Conservation (phyloP, 2,888 invertebrate species). For the Brachypalpus laphriformis region DNA sequence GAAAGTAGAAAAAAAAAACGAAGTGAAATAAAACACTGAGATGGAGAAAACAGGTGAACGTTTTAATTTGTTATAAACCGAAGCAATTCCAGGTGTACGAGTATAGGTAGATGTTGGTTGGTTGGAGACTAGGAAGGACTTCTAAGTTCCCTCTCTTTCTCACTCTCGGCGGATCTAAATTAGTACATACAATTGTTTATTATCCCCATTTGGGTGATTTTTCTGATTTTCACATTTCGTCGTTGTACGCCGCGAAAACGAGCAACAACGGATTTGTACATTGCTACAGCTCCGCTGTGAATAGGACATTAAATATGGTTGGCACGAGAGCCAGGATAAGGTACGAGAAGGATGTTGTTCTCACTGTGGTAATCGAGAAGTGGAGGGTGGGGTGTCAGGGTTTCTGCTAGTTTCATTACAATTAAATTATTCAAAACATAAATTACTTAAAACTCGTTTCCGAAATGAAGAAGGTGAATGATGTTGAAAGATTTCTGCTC, state of each 20-base stretch:
- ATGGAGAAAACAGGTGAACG: conserved; percentile 40
- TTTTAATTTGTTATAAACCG: conserved; percentile 56
- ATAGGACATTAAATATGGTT: conserved; percentile 29
- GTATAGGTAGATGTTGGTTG: too few species aligned
- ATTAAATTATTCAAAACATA: conserved; percentile 67
- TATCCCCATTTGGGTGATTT: conserved; percentile 70
- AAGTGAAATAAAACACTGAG: conserved; percentile 6
- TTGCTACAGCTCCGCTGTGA: conserved; percentile 32
- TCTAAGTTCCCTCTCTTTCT: neutral
- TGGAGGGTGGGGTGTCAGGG: neutral
- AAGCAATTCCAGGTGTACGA: conserved; percentile 34
- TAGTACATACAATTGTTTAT: conserved; percentile 67
- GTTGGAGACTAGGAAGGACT: neutral
- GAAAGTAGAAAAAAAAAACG: neutral
- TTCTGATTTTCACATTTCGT: conserved; percentile 66
- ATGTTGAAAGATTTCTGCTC: conserved; percentile 25
- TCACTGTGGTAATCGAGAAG: neutral
- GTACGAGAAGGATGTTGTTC: conserved; percentile 7
- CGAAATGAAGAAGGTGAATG: conserved; percentile 52
- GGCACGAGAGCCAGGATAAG: neutral
- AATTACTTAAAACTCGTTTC: conserved; percentile 63
- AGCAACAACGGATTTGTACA: conserved; percentile 28
- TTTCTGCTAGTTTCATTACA: conserved; percentile 34
- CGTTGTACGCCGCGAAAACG: conserved; percentile 22
- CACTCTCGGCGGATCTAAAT: conserved; percentile 55